Evolutionary conservation across 2,113 vertebrate genomes (phyloP).

Genomic region (Paratilapia polleni): DNA sequence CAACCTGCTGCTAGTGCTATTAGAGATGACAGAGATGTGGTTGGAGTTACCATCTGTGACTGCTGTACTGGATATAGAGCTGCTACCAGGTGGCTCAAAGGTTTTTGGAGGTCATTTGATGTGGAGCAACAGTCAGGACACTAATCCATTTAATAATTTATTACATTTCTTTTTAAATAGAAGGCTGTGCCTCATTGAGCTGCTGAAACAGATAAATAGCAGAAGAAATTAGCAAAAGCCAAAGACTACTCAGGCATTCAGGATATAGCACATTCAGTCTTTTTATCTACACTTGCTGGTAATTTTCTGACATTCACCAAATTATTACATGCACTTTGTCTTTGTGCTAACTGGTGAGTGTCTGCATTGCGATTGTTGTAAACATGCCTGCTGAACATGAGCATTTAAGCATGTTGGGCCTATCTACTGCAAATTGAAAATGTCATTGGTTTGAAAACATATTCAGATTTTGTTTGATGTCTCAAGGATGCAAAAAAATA

Average conservation of each 20-base stretch:
- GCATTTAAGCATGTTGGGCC: not conserved
- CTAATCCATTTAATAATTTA: slow-evolving; percentile 36
- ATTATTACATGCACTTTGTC: not conserved
- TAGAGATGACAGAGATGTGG: slow-evolving; percentile 40
- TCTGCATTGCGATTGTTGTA: not conserved
- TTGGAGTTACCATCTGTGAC: slow-evolving; percentile 22
- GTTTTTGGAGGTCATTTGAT: slow-evolving; percentile 41
- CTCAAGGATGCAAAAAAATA: not conserved
- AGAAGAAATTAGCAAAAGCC: not conserved
- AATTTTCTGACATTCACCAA: not conserved
- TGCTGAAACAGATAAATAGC: slow-evolving; percentile 32
- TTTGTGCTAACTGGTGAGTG: not conserved
- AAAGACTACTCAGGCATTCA: slow-evolving; percentile 8
- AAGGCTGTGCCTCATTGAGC: not conserved
- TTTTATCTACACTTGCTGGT: not conserved
- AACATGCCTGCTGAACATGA: not conserved
- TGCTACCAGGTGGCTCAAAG: slow-evolving; percentile 41
- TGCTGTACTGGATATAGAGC: slow-evolving; percentile 14
- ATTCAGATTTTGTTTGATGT: not conserved
- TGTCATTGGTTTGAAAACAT: not conserved
- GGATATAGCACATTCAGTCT: not conserved
- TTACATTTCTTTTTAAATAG: slow-evolving; percentile 28
- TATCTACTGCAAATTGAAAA: not conserved
- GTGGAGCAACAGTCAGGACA: slow-evolving; percentile 15
- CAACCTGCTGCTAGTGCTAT: slow-evolving; percentile 52